Conservation (phyloP, 2,797 vertebrate species). For the Crocodylus rhombifer region DNA sequence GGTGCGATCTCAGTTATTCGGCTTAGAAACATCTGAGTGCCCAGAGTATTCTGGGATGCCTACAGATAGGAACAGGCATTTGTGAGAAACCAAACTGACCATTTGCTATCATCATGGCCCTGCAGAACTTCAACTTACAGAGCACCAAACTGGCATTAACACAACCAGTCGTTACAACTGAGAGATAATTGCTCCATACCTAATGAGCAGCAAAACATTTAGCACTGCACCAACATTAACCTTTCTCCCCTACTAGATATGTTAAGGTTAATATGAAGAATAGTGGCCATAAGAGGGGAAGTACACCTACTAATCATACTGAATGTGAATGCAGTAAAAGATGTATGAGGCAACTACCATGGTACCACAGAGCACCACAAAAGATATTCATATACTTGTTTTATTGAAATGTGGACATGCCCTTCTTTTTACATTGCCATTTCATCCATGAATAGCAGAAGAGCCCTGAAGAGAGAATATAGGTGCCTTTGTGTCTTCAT, state of each 20-base stretch:
- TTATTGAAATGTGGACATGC: neutral
- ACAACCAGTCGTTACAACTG: conserved; percentile 47
- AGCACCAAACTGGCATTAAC: conserved; percentile 20
- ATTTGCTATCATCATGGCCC: neutral
- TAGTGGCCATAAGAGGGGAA: too few relatives aligned
- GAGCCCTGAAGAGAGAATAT: neutral
- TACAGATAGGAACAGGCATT: neutral
- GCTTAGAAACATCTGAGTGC: neutral
- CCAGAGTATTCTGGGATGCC: neutral
- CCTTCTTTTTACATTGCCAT: neutral
- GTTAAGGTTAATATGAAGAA: conserved; percentile 57
- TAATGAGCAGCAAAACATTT: conserved; percentile 58
- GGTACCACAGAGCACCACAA: neutral
- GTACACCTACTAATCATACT: too few relatives aligned
- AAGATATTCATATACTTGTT: neutral
- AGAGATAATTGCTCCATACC: conserved; percentile 63
- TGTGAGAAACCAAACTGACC: neutral
- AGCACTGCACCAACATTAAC: conserved; percentile 64
- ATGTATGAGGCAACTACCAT: conserved; percentile 8
- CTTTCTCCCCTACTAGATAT: conserved; percentile 63
- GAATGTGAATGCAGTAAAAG: neutral
- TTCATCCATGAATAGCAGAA: neutral
- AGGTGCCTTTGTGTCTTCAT: neutral
- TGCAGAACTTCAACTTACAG: neutral
- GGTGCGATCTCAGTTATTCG: neutral